Percentiles rank a stretch among this genome's conserved stretches.
phyloP scores from a whole-genome alignment of 2,888 invertebrate species.

The Thereva unica region DNA sequence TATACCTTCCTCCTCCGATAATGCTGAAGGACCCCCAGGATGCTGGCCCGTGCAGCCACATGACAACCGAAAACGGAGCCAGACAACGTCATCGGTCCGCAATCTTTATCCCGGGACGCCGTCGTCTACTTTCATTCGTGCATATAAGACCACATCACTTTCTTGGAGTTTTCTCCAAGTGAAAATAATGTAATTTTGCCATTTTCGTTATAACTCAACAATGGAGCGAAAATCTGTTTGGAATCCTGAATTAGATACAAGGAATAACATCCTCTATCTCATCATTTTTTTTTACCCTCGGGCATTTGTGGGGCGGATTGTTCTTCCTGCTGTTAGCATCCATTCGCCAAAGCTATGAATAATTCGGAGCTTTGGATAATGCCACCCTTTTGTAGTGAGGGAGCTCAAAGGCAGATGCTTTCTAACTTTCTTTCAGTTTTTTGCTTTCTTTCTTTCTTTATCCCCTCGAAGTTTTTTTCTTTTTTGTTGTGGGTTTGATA shows the following conservation, averaged over 20 bases:
- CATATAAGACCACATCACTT: slow-evolving; percentile 20
- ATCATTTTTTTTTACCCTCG: slow-evolving; percentile 22
- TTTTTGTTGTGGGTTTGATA: background rate
- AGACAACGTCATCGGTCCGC: slow-evolving; percentile 8
- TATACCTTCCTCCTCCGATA: background rate
- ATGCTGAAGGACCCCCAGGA: background rate
- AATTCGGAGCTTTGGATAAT: slow-evolving; percentile 32
- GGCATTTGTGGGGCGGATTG: slow-evolving; percentile 36
- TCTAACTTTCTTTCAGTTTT: background rate
- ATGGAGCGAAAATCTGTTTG: slow-evolving; percentile 46
- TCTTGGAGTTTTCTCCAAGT: slow-evolving; percentile 43
- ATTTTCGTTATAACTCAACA: slow-evolving; percentile 43
- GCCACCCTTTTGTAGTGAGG: slow-evolving; percentile 9
- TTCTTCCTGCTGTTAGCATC: slow-evolving; percentile 38
- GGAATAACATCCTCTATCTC: slow-evolving; percentile 38
- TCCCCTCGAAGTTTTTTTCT: background rate
- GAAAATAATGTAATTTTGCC: slow-evolving; percentile 47
- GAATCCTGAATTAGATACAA: slow-evolving; percentile 47
- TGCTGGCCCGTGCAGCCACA: background rate
- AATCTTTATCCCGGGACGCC: no score
- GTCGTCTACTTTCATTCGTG: slow-evolving; percentile 2
- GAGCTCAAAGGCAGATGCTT: slow-evolving; percentile 14
- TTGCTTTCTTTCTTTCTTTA: background rate
- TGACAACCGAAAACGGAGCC: background rate
- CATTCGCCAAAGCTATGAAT: slow-evolving; percentile 37